These are phyloP conservation scores for Amniataba percoides DNA, from an alignment of 2,797 vertebrate species.

Conservation along the genomic window DNA sequence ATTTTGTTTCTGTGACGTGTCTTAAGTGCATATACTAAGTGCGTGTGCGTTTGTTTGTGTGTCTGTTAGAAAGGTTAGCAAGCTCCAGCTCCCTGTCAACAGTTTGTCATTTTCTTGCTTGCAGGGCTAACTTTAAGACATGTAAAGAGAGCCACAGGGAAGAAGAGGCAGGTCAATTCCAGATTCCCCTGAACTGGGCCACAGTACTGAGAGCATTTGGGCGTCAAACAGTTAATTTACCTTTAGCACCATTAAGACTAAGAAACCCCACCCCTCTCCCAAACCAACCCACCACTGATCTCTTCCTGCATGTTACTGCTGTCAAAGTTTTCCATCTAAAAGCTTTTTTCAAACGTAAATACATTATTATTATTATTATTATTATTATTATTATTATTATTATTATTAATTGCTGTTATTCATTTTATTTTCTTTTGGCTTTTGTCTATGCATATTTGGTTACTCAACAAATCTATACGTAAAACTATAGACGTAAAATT, in stretches of 20 bases:
- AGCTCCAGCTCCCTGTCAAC: slow-evolving; percentile 92
- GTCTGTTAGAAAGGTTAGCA: slow-evolving; percentile 89
- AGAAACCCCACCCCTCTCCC: slow-evolving; percentile 86
- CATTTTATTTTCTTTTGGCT: slow-evolving; percentile 81
- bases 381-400: slow-evolving; percentile 70
- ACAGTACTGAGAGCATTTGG: slow-evolving; percentile 86
- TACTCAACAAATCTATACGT: slow-evolving; percentile 84
- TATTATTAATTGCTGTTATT: slow-evolving; percentile 79
- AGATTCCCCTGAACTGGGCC: slow-evolving; percentile 96
- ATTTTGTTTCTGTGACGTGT: slow-evolving; percentile 37
- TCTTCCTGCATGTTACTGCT: slow-evolving; percentile 94
- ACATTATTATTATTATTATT: slow-evolving; percentile 70
- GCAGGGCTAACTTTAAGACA: slow-evolving; percentile 99
- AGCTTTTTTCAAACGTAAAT: slow-evolving; percentile 88
- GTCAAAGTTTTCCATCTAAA: slow-evolving; percentile 91
- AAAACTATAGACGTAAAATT: slow-evolving; percentile 83
- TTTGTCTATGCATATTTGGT: slow-evolving; percentile 95
- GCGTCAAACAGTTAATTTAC: slow-evolving; percentile 92
- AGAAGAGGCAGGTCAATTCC: slow-evolving; percentile 98
- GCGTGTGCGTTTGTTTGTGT: slow-evolving; percentile 74
- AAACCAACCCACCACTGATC: slow-evolving; percentile 85
- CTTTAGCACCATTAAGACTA: slow-evolving; percentile 93
- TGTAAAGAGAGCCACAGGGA: slow-evolving; percentile 98
- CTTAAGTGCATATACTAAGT: slow-evolving; percentile 59
- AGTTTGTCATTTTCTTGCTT: slow-evolving; percentile 99